Conservation (phyloP, 2,113 vertebrate genomes). For the Cathartes aura region DNA sequence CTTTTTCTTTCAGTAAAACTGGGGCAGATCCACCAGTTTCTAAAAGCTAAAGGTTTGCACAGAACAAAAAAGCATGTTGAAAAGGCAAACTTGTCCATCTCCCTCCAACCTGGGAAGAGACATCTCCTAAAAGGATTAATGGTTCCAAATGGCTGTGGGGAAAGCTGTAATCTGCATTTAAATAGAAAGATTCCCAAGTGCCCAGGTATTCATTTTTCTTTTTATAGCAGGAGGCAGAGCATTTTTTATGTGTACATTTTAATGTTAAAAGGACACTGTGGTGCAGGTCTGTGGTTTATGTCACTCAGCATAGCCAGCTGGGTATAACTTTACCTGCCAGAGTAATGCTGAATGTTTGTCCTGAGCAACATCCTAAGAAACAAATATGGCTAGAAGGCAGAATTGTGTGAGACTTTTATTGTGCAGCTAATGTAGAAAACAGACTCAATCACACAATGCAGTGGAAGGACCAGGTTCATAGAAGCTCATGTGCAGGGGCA, state of each 20-base stretch:
- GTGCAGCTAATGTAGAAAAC: background rate
- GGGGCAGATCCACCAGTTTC: background rate
- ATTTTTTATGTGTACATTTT: background rate
- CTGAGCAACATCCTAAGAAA: background rate
- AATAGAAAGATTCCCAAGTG: background rate
- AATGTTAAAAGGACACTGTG: background rate
- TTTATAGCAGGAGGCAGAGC: background rate
- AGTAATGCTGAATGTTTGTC: background rate
- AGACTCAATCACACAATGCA: background rate
- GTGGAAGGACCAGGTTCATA: background rate
- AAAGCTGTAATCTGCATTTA: conserved; percentile 22
- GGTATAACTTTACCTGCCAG: background rate
- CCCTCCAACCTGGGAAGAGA: background rate
- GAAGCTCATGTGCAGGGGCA: background rate
- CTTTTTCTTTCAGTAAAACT: background rate
- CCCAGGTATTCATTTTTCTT: background rate
- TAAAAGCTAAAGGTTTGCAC: background rate
- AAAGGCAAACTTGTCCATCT: background rate
- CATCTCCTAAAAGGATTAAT: conserved; percentile 6
- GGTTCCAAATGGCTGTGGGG: background rate
- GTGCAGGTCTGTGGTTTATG: background rate
- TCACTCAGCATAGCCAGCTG: background rate
- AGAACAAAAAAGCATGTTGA: background rate
- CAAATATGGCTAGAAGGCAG: background rate
- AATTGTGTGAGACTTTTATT: background rate